These are phyloP conservation scores for Tychaedon coryphoeus DNA, from an alignment of 2,113 vertebrate genomes.

Conservation along the genomic window DNA sequence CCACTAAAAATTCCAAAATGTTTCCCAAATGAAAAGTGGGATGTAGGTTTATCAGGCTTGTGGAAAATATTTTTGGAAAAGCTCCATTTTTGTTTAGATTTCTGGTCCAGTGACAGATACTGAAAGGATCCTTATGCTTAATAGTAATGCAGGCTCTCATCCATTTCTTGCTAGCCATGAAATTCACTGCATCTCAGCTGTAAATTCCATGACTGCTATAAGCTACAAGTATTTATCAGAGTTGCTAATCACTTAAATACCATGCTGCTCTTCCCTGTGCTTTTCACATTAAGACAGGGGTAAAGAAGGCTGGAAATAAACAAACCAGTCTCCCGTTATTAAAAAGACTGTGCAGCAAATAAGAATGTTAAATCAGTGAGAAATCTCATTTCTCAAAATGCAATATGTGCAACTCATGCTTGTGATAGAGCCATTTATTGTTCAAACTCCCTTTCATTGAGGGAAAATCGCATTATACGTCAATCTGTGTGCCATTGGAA, in stretches of 20 bases:
- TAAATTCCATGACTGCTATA: background rate
- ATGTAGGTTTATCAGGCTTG: background rate
- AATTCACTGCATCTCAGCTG: background rate
- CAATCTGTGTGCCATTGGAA: background rate
- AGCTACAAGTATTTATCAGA: background rate
- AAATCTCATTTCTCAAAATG: constrained; percentile 32
- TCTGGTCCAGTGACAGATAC: background rate
- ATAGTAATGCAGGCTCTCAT: background rate
- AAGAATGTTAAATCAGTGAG: background rate
- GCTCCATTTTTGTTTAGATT: background rate
- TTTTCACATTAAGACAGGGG: background rate
- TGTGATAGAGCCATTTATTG: constrained; percentile 6
- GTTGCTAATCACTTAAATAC: background rate
- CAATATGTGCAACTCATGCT: background rate
- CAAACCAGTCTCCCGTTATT: background rate
- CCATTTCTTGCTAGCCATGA: background rate
- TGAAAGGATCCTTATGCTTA: background rate
- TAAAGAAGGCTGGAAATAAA: background rate
- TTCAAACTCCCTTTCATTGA: background rate
- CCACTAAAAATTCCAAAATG: background rate
- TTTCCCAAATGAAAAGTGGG: background rate
- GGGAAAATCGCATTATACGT: background rate
- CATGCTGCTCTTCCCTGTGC: background rate
- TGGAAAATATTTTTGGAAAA: background rate
- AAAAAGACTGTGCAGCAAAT: background rate